Base-by-base conservation (phyloP, 2,797 vertebrate species). In the Pampus argenteus region DNA sequence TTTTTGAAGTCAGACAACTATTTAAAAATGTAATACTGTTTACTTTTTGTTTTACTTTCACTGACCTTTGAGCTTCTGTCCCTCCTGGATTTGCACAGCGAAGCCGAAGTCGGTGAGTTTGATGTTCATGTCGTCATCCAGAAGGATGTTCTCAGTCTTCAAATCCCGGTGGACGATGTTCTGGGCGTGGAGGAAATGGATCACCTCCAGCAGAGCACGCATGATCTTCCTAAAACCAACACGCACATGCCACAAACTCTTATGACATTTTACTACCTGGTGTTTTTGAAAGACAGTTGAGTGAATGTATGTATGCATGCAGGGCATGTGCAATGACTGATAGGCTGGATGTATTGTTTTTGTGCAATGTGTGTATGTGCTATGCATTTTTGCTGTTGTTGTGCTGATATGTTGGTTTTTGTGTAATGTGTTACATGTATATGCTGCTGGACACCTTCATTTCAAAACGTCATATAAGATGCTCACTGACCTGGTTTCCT, bases 101-200 rank as follows among this genome's bases (percentile, higher is more conserved):
- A 99, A 99, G 67, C 98, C 98, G 1, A 99, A 99, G 88, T 99
- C 98, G 0, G 97, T 99, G 72, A 99, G 95, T 84, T 97, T 99
- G 86, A 99, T 98, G 90, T 97, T 98, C 97, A 96, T 98, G 74
- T 97, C 3, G 0, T 99, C 98, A 0, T 99, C 97, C 74, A 99
- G 79, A 6, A 99, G 96, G 88, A 99, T 98, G 90, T 99, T 99
- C 83, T 99, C 98, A 0, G 98, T 97, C 92, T 99, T 99, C 66
- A 99, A 92, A 84, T 99, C 98, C 29, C 98, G 90, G 77, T 99
- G 98, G 65, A 99, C 95, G 0, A 99, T 98, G 92, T 96, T 94
- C 85, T 97, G 95, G 71, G 85, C 78, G 79, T 99, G 98, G 55
- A 99, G 95, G 76, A 93, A 94, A 73, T 95, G 82, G 65, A 99